Percentiles rank a stretch among this genome's conserved stretches.
Conservation (phyloP, 1,140 invertebrate genomes). For the Aethina tumida region DNA sequence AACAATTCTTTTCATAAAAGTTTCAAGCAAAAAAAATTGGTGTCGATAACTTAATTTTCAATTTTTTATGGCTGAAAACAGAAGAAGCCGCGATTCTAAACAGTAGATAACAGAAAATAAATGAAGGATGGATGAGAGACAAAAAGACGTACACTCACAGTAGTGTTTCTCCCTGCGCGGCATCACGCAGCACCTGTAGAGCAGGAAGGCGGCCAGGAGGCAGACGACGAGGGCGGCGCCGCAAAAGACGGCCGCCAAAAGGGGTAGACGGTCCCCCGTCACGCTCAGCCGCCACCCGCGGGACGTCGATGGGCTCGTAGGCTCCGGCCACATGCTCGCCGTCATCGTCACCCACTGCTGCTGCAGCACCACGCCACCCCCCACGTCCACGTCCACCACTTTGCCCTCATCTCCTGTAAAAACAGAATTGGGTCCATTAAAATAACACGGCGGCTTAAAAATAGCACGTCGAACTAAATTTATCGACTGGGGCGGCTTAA, state of each 20-base stretch:
- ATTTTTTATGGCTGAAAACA: too few species aligned
- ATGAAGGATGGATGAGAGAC: too few species aligned
- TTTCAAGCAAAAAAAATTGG: too few species aligned
- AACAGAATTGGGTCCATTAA: too few species aligned
- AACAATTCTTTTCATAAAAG: too few species aligned
- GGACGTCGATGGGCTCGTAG: slow-evolving; percentile 21
- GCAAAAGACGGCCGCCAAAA: slow-evolving; percentile 41
- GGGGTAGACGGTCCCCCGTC: slow-evolving; percentile 38
- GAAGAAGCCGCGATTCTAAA: too few species aligned
- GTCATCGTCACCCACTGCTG: slow-evolving; percentile 44
- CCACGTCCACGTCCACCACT: slow-evolving; percentile 8
- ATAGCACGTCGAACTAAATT: not conserved
- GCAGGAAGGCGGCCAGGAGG: slow-evolving; percentile 36
- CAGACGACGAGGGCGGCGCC: slow-evolving; percentile 41
- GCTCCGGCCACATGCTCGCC: slow-evolving; percentile 40
- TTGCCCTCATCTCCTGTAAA: slow-evolving; percentile 17
- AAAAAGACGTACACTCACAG: slow-evolving; percentile 37
- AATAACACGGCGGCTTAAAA: too few species aligned
- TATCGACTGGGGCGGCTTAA: too few species aligned
- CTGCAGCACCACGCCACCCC: slow-evolving; percentile 29
- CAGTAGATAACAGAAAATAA: too few species aligned
- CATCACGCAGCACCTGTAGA: slow-evolving; percentile 44
- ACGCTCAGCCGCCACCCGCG: slow-evolving; percentile 36
- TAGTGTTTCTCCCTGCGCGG: slow-evolving; percentile 41
- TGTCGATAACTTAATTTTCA: too few species aligned